These are phyloP conservation scores for Dryobota labecula DNA, from an alignment of 2,888 invertebrate genomes.

Conservation along the genomic window DNA sequence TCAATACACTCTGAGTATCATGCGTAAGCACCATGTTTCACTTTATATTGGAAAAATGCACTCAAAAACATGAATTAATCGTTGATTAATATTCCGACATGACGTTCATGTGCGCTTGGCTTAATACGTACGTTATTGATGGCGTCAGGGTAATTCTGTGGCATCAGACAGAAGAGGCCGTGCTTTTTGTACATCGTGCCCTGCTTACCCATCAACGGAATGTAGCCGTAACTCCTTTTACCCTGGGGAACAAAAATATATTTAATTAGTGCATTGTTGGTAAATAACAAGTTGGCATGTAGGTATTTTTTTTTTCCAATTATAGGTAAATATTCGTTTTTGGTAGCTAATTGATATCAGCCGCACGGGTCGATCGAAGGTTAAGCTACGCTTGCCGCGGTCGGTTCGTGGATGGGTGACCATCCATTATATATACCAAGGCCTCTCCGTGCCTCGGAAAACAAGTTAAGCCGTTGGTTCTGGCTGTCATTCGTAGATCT, in stretches of 20 bases:
- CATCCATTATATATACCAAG: background rate
- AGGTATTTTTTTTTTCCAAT: background rate
- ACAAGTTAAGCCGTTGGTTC: background rate
- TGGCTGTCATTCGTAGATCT: background rate
- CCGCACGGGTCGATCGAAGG: background rate
- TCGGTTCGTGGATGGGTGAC: background rate
- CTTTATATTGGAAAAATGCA: too few relatives aligned
- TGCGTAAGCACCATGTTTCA: too few relatives aligned
- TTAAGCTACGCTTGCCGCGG: background rate
- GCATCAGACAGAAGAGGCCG: constrained; percentile 96
- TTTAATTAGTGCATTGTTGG: constrained; percentile 10
- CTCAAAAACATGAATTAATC: too few relatives aligned
- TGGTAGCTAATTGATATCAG: background rate
- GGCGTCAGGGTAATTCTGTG: constrained; percentile 98
- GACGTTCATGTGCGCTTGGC: background rate
- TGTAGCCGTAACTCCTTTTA: constrained; percentile 78
- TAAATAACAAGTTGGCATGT: background rate
- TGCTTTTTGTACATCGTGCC: constrained; percentile 93
- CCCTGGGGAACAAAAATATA: constrained; percentile 76
- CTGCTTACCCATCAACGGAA: constrained; percentile 92
- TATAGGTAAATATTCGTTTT: background rate
- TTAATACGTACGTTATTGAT: constrained; percentile 93
- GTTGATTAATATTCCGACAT: too few relatives aligned
- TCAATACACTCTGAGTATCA: too few relatives aligned
- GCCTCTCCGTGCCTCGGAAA: background rate